Base-by-base conservation (phyloP, 2,888 invertebrate species). In the Patella ulyssiponensis region DNA sequence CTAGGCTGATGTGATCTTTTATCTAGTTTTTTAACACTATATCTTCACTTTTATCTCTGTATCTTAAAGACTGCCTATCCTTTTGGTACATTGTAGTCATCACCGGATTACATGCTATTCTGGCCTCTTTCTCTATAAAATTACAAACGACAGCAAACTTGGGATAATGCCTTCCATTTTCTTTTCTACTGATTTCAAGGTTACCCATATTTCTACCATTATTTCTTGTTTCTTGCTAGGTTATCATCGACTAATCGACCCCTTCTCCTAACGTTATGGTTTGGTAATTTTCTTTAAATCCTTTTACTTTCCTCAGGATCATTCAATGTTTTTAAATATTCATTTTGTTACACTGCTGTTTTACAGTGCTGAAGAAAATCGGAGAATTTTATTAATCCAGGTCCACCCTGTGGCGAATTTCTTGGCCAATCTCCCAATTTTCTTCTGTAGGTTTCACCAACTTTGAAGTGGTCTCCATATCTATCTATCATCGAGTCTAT, bases 341-440 rank as follows among this genome's bases (percentile, higher is more conserved):
- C 12, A 1, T n/a, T 64, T 2, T n/a, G 23, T 64, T 64, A n/a
- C n/a, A n/a, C 11, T 20, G n/a, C 2, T 20, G 23, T 64, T 5
- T 23, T 64, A n/a, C 64, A 64, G n/a, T 64, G 64, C 23, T 64
- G 64, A 64, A 64, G 64, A 20, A 64, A 64, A 12, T 64, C 64
- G 7, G 64, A n/a, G 23, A 64, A 64, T n/a, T 64, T 64, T 64
- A 20, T n/a, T 64, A 64, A 14, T 12, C 20, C n/a, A 14, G 64
- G 11, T 11, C 4, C 12, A 4, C 9, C 64, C 5, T 64, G n/a
- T 23, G n/a, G 64, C 23, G 23, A 20, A 27, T 27, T 27, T 20
- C 23, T 64, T n/a, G n/a, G 64, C 64, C 64, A 64, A 20, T 64
- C 64, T 5, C 23, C 9, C 23, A 64, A 20, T 23, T 64, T 20